Base-by-base conservation (phyloP, 2,113 vertebrate genomes). In the Pedionomus torquatus region DNA sequence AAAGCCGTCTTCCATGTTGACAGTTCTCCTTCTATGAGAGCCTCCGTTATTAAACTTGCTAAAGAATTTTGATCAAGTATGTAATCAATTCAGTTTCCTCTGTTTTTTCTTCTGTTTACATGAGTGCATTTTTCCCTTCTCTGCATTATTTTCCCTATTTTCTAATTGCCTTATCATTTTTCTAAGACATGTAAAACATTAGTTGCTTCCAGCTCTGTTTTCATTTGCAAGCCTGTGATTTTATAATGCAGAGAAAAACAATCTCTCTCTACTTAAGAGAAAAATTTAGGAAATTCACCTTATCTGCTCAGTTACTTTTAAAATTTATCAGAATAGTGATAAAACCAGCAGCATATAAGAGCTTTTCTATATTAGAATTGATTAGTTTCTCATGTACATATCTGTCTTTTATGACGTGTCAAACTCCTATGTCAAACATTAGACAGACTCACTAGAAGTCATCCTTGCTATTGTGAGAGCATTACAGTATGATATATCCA, bases 201-300 rank as follows among this genome's bases (percentile, higher is more conserved):
- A 83, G 51, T 64, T 84, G 30, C 71, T 81, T 93, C 48, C 86
- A 87, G 69, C 15, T 80, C 20, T 77, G 82, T 93, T 94, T 95
- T 77, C 52, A 48, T 80, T 76, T 87, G 52, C 66, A 20, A 78
- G 25, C 26, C 31, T 83, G 48, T 94, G 54, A 76, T 83, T 95
- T 94, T 85, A 83, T 46, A 82, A 28, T 41, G n/a, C 43, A 74
- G 48, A 61, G 26, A 83, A 31, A 66, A 91, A 54, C 51, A 79
- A 33, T 46, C 7, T 80, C 43, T 94, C 31, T 74, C 39, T 84
- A 46, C 24, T 60, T 39, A 90, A 6, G 23, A 93, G 61, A 83
- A 70, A 87, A 66, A 72, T 26, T 48, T 57, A 57, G 60, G 65
- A 87, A 96, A 94, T 92, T 39, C 48, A 63, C 49, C 55, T 77